Conservation (phyloP, 2,113 vertebrate species). For the Grantiella picta region DNA sequence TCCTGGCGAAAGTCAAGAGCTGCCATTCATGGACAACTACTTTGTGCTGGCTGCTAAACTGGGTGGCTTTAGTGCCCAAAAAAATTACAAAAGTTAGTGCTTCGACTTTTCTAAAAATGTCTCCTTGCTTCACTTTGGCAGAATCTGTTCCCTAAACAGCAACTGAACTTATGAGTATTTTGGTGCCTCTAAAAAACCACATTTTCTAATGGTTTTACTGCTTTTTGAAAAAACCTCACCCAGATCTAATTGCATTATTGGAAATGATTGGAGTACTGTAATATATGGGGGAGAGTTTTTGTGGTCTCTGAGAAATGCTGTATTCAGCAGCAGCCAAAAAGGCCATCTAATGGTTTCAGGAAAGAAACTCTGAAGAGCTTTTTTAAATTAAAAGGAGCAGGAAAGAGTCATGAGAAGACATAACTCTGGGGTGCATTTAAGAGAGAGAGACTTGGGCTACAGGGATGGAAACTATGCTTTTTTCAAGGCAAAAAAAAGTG, state of each 20-base stretch:
- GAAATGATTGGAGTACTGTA: background rate
- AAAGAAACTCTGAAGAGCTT: background rate
- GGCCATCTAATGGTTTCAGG: background rate
- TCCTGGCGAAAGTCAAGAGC: background rate
- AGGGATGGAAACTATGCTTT: background rate
- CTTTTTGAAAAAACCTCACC: background rate
- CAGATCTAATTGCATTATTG: slow-evolving; percentile 3
- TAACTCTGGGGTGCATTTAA: background rate
- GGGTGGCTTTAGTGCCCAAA: background rate
- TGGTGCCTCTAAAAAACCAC: background rate
- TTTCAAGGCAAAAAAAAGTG: background rate
- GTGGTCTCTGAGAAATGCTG: slow-evolving; percentile 8
- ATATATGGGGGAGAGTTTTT: background rate
- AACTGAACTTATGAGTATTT: background rate
- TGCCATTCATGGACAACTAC: background rate
- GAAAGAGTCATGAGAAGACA: background rate
- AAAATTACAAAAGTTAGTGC: background rate
- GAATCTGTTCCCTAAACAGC: background rate
- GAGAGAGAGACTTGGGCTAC: background rate
- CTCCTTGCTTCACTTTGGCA: background rate
- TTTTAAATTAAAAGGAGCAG: background rate
- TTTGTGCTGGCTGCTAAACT: background rate
- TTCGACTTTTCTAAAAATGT: background rate
- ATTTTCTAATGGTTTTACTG: background rate
- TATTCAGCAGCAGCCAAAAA: background rate